Evolutionary conservation across 2,888 invertebrate genomes (phyloP), one percentile per base, ranked within the genome.

Genomic region (Microdon myrmicae): DNA sequence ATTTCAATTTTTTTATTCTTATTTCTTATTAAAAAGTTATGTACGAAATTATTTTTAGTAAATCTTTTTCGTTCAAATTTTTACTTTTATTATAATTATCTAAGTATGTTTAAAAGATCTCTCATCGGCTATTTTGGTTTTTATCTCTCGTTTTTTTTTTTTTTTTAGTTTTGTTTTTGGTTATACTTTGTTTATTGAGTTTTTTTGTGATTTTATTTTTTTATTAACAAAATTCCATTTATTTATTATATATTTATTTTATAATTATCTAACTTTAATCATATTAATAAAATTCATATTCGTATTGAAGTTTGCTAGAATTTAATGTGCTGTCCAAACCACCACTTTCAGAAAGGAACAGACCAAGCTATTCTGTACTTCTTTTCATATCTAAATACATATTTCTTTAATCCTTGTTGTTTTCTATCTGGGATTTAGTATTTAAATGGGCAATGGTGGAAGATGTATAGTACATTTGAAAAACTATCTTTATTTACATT

Each of bases 41-140:
- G 59, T 66, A 66, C 59, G 59, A 59, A 59, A 66, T 66, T 59
- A 32, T 54, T 58, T 74, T 71, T 73, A 68, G 67, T 58, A 61
- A 70, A 48, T 38, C 48, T 64, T 68, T 67, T 56, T 58, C 69
- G 61, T 67, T 55, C 68, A 37, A 29, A 28, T 56, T 60, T 71
- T 54, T 53, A 66, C 38, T 45, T 31, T 51, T 60, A 31, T 39
- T 43, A 47, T 53, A 35, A 26, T 37, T 64, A 58, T 43, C 64
- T 58, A 60, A 41, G 19, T n/a, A n/a, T n/a, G n/a, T n/a, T n/a
- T n/a, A n/a, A n/a, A n/a, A n/a, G n/a, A n/a, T n/a, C n/a, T n/a
- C n/a, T n/a, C n/a, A n/a, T 67, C 70, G 68, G 71, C 71, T 72
- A 72, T 68, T 71, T 72, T 68, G 69, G 68, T 68, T 61, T 56